Evolutionary conservation across 2,888 invertebrate genomes (phyloP), one percentile per base, ranked within the genome.

Genomic region (Apodemia zela): DNA sequence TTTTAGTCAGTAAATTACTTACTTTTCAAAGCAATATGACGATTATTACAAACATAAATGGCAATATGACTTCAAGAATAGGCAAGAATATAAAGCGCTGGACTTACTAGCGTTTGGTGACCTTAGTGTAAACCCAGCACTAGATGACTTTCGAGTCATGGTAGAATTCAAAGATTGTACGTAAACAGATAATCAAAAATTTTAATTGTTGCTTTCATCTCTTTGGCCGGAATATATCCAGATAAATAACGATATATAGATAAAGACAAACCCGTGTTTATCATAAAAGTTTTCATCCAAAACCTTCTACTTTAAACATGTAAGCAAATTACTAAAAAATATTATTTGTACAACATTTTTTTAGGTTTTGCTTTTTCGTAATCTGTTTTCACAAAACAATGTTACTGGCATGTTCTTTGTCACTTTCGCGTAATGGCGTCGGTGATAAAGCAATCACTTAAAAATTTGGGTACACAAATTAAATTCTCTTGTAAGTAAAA

Each of bases 371-470:
- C 57, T 15, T 29, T 29, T 25, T n/a, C 57, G 25, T 57, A 57
- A 57, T 57, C 57, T 57, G 29, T 25, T 57, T 57, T 57, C 25
- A n/a, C 29, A n/a, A 57, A 57, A 57, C 57, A 57, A 57, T 57
- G 8, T 57, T 57, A 57, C 57, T 57, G 57, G 57, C 57, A 57
- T 57, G 29, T 57, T 57, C 29, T 57, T 57, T 57, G 57, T 57
- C 57, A 57, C 29, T 51, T 57, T 57, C 25, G 25, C 29, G 25
- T 29, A 57, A 57, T 54, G 25, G 54, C 54, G 29, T 57, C 57
- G 57, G 57, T 8, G 54, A 54, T 57, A 29, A 57, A 29, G 57
- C 29, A 57, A 57, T 57, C 57, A 57, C 25, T 57, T 57, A 57
- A 57, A 57, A 57, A 57, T 29, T 25, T 25, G 21, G 54, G 54